A percentile compares a stretch with the other conserved stretches of the same genome.
phyloP scores from a whole-genome alignment of 2,797 vertebrate species.

The Chelon auratus region DNA sequence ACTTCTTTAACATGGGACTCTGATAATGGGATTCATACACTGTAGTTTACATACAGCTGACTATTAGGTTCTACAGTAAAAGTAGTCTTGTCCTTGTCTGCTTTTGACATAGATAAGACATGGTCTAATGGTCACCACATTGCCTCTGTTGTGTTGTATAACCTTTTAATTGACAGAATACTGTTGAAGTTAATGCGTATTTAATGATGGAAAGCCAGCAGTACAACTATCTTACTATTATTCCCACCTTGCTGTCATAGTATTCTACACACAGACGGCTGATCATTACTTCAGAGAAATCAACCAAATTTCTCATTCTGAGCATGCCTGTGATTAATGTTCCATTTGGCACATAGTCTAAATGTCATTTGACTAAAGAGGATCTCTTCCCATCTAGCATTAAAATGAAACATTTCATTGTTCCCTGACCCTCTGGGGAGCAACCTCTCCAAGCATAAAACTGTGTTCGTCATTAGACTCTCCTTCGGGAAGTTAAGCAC shows the following conservation, averaged over 20 bases:
- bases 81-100: background rate
- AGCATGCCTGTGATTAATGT: constrained; percentile 19
- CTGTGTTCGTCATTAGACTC: constrained; percentile 47
- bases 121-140: background rate
- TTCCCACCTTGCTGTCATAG: background rate
- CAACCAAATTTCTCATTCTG: constrained; percentile 4
- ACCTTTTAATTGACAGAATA: background rate
- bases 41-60: no score
- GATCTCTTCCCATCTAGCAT: background rate
- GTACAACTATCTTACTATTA: background rate
- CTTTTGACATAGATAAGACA: background rate
- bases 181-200: background rate
- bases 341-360: constrained; percentile 6
- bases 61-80: no score
- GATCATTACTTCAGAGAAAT: background rate
- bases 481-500: constrained; percentile 21
- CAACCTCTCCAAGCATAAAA: constrained; percentile 25
- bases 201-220: background rate
- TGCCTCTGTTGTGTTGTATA: background rate
- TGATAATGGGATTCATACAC: no score
- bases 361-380: constrained; percentile 10
- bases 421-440: background rate
- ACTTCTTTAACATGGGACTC: no score
- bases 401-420: constrained; percentile 17
- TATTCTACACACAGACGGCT: background rate